phyloP scores from a whole-genome alignment of 2,113 vertebrate genomes.

The Cephalopholis sonnerati region DNA sequence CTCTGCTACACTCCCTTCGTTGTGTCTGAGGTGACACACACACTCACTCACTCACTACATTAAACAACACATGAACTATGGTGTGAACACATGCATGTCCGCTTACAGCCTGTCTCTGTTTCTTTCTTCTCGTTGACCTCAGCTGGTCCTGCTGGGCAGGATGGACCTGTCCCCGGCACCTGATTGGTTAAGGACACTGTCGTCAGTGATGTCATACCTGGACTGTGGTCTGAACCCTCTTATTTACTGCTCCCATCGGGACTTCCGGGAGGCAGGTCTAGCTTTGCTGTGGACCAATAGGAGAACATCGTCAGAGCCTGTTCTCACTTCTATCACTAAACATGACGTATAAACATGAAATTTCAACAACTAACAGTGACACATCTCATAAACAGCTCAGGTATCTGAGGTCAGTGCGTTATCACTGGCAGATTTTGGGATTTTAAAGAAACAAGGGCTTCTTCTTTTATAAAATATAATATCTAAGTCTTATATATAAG shows the following conservation, averaged over 20 bases:
- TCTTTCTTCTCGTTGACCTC: conserved; percentile 15
- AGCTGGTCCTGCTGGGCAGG: conserved; percentile 81
- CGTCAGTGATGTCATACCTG: conserved; percentile 83
- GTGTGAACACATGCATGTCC: not conserved
- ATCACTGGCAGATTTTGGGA: not conserved
- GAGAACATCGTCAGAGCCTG: conserved; percentile 70
- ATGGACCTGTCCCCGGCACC: conserved; percentile 79
- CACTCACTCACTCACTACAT: conserved; percentile 11
- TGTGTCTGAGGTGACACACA: conserved; percentile 79
- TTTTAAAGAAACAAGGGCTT: not conserved
- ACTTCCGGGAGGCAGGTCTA: conserved; percentile 78
- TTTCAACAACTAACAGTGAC: not conserved
- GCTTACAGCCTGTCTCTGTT: conserved; percentile 1
- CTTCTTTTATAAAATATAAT: not conserved
- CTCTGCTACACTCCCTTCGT: conserved; percentile 83
- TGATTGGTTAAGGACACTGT: conserved; percentile 81
- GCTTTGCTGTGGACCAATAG: conserved; percentile 79
- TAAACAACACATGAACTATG: not conserved
- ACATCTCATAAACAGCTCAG: not conserved
- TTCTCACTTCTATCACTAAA: conserved; percentile 76
- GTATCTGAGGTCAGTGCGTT: not conserved
- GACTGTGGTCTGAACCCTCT: conserved; percentile 83
- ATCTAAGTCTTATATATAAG: not conserved
- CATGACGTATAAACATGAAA: conserved; percentile 50
- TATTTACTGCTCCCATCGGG: conserved; percentile 80